Base-by-base conservation (phyloP, 2,113 vertebrate species). In the Oxyura jamaicensis region DNA sequence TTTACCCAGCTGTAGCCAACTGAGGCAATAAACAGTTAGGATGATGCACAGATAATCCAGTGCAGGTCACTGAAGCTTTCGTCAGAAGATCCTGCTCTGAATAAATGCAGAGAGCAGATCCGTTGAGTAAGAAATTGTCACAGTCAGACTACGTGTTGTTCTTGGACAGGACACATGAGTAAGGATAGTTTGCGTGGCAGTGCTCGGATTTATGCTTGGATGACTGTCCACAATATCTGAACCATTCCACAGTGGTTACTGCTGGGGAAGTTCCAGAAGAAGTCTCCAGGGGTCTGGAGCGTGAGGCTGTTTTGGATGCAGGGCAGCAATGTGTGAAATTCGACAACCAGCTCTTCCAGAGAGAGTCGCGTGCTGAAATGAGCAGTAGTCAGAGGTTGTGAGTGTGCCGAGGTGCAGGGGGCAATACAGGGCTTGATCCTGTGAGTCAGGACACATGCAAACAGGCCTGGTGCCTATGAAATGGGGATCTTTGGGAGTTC, bases 201-300 rank as follows among this genome's bases (percentile, higher is more conserved):
- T 1, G 5, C 53, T 72, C 0, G 8, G 50, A 56, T 82, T 87
- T 42, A 23, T 50, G 44, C 59, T 44, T 21, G 21, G 19, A 9
- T 87, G 87, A 92, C 50, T 82, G 13, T 58, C 79, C 39, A 42
- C 44, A 33, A 65, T 39, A 72, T 26, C 44, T 83, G 77, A 66
- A n/a, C 66, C 13, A 95, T 95, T 96, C 91, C 90, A 77, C 55
- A 77, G 67, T 11, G 22, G 36, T 96, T 95, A 95, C 78, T 26
- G 41, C 78, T 73, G 78, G 92, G 91, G 87, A 96, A 96, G 90
- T 97, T 80, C 87, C 84, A 93, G 4, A 35, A 69, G 15, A 20
- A 52, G 5, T 53, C 91, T 84, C 74, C 19, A 8, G 78, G 77
- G 67, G 12, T 53, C 66, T 76, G 71, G 68, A 76, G 58, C 0